A percentile compares a stretch with the other conserved stretches of the same genome.
These are phyloP conservation scores for Clarias macrocephalus DNA, from an alignment of 2,113 vertebrate genomes.

Conservation along the genomic window DNA sequence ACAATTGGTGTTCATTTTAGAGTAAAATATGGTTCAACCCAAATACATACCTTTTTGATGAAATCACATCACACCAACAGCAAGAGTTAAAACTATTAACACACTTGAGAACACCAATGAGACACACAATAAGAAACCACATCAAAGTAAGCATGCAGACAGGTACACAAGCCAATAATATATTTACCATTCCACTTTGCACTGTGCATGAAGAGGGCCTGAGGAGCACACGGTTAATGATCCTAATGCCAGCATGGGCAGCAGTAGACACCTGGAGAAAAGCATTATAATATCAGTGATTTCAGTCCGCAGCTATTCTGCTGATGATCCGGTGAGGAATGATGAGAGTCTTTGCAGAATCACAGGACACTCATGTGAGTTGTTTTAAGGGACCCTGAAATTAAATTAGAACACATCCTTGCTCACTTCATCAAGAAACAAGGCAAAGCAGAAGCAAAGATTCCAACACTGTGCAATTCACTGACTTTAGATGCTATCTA, in stretches of 20 bases:
- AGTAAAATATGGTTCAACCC: no score
- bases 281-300: conserved; percentile 48
- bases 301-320: background rate
- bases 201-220: conserved; percentile 74
- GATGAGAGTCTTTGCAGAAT: conserved; percentile 35
- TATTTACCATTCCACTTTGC: conserved; percentile 74
- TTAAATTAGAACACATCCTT: conserved; percentile 55
- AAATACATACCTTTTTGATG: background rate
- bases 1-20: background rate
- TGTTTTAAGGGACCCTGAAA: conserved; percentile 57
- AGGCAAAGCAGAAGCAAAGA: background rate
- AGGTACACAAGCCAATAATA: background rate
- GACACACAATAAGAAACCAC: background rate
- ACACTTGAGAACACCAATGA: background rate
- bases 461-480: background rate
- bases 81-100: background rate
- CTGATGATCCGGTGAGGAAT: background rate
- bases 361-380: conserved; percentile 70
- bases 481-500: background rate
- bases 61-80: background rate
- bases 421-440: conserved; percentile 1
- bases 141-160: background rate
- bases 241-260: conserved; percentile 43
- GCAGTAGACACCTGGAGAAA: conserved; percentile 39
- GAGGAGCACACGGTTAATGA: conserved; percentile 44